phyloP scores from a whole-genome alignment of 2,113 vertebrate genomes.

The Strix aluco region DNA sequence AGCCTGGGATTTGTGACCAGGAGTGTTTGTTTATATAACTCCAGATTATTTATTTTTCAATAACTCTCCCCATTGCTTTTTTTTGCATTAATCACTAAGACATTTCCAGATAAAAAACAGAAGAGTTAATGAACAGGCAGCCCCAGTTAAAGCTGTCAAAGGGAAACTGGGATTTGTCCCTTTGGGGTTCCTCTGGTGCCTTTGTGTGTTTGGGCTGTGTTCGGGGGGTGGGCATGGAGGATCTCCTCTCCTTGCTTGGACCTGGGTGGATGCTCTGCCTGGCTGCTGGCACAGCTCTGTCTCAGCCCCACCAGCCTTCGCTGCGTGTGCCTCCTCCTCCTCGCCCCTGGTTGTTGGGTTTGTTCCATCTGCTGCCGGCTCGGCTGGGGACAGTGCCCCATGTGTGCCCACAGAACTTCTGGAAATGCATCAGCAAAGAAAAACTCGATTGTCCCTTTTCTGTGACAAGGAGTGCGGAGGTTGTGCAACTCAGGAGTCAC shows the following conservation, averaged over 20 bases:
- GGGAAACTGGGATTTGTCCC: background rate
- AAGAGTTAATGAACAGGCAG: background rate
- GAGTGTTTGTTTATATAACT: background rate
- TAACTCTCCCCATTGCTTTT: background rate
- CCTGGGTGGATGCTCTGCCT: background rate
- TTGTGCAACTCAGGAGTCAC: too few species aligned
- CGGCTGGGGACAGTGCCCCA: fast-evolving
- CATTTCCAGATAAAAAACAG: background rate
- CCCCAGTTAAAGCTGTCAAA: background rate
- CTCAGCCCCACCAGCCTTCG: background rate
- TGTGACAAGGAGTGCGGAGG: background rate
- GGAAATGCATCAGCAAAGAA: background rate
- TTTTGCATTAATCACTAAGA: background rate
- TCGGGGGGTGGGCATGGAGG: fast-evolving
- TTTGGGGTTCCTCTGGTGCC: background rate
- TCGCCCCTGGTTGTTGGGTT: background rate
- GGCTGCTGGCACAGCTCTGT: background rate
- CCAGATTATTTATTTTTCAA: background rate
- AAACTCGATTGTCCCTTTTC: background rate
- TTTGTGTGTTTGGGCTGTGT: too few species aligned
- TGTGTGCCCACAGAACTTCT: background rate
- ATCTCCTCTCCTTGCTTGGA: background rate
- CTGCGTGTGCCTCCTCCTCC: background rate
- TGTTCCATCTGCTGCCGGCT: background rate
- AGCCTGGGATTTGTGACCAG: background rate